Base-by-base conservation (phyloP, 2,113 vertebrate genomes). In the Percina caprodes region DNA sequence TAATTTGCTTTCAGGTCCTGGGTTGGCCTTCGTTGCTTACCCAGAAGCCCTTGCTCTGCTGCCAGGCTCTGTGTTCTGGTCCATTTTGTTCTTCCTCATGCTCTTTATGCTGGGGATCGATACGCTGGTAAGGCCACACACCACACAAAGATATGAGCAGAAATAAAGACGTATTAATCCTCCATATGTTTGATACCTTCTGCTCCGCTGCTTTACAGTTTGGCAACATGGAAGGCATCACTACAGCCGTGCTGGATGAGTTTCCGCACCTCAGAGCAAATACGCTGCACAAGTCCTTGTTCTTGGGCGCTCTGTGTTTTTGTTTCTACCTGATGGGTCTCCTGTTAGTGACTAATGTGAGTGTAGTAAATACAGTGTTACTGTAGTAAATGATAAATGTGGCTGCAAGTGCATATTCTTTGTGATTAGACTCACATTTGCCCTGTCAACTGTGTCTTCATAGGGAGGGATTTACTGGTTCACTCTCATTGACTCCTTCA, bases 401-500 rank as follows among this genome's bases (percentile, higher is more conserved):
- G 19, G 15, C 0, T 76, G 7, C 14, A 33, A 67, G n/a, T 69
- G 42, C 42, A 3, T 78, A 13, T 21, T 69, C 16, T 68, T 33
- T 84, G 18, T 63, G 42, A 59, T 71, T 33, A 69, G 6, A 51
- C 65, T 83, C 68, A 82, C 23, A 74, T 82, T 49, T 11, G 33
- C n/a, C 21, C 15, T 69, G 46, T 58, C 49, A 49, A 77, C 15
- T 86, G 63, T 92, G 74, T 91, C 52, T 84, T 79, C 73, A 69
- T 89, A 96, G 96, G 96, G 96, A 73, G 96, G 96, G n/a, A 96
- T 96, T 88, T 96, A 96, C 92, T 96, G 96, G 96, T 96, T 96
- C 91, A 96, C 96, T 48, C 94, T 96, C 88, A 95, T 96, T 76
- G 96, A 96, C 89, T 94, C 95, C 62, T 96, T 96, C 95, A 95